A percentile compares a stretch with the other conserved stretches of the same genome.
phyloP scores from a whole-genome alignment of 2,113 vertebrate species.

The Malurus elegans region DNA sequence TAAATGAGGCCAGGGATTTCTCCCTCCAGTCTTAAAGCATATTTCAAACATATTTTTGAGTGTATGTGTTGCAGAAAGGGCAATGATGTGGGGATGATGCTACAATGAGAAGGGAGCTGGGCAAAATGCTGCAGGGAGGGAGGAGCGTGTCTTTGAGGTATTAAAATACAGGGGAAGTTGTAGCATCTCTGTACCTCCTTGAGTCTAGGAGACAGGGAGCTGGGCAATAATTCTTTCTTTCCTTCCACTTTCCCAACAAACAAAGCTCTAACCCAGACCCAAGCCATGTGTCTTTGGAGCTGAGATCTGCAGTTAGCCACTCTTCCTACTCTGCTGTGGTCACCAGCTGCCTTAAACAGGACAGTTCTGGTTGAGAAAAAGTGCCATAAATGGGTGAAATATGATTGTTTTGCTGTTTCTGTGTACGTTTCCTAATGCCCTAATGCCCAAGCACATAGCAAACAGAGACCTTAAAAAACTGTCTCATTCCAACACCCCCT shows the following conservation, averaged over 20 bases:
- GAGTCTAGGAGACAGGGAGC: background rate
- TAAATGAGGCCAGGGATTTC: too few species aligned
- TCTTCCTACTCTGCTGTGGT: background rate
- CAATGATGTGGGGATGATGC: background rate
- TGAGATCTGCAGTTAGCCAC: background rate
- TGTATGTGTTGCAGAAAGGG: background rate
- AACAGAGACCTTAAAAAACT: background rate
- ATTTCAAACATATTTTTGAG: background rate
- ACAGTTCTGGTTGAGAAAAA: background rate
- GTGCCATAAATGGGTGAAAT: background rate
- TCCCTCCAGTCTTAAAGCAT: fast-evolving
- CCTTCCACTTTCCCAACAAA: background rate
- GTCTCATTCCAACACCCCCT: background rate
- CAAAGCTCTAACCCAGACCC: background rate
- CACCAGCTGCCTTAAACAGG: background rate
- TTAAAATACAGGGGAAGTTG: background rate
- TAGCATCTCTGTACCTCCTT: background rate
- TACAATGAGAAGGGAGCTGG: background rate
- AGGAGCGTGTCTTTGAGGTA: background rate
- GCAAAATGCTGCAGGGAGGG: background rate
- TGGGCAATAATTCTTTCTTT: background rate
- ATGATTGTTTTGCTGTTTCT: background rate
- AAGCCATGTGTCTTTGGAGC: background rate
- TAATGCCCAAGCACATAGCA: background rate
- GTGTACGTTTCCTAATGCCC: background rate